phyloP scores from a whole-genome alignment of 2,113 vertebrate genomes.

The Scartelaos histophorus region DNA sequence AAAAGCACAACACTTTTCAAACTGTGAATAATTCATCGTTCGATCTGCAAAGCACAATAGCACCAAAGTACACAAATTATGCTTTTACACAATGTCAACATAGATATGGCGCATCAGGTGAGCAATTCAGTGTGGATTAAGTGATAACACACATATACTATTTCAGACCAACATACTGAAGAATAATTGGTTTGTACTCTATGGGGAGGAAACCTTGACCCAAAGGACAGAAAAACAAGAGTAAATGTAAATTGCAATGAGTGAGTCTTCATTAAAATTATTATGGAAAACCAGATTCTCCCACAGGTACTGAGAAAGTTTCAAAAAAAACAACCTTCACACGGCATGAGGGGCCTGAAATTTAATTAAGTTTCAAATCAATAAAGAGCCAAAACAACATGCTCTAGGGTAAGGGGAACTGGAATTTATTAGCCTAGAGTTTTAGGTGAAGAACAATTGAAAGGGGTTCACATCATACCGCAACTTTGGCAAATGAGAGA shows the following conservation, averaged over 20 bases:
- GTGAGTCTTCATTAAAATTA: conserved; percentile 62
- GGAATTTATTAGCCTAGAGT: conserved; percentile 91
- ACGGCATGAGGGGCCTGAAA: conserved; percentile 16
- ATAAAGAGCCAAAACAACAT: conserved; percentile 13
- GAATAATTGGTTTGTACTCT: conserved; percentile 10
- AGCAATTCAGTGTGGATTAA: conserved; percentile 8
- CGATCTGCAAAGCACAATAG: not conserved
- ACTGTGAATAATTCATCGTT: conserved; percentile 43
- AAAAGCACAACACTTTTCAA: conserved; percentile 69
- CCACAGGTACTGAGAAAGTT: conserved; percentile 32
- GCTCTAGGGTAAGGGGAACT: conserved; percentile 66
- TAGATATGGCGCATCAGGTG: conserved; percentile 17
- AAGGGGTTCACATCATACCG: conserved; percentile 78
- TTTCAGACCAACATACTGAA: conserved; percentile 36
- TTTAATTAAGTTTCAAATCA: not conserved
- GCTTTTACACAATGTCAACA: conserved; percentile 28
- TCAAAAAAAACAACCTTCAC: conserved; percentile 59
- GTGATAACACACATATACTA: conserved; percentile 38
- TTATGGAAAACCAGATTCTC: conserved; percentile 46
- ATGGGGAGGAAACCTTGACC: conserved; percentile 42
- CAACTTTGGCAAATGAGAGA: conserved; percentile 90
- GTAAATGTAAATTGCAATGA: conserved; percentile 48
- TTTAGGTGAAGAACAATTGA: conserved; percentile 80
- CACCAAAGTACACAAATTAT: not conserved
- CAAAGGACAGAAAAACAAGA: conserved; percentile 49